Conservation (phyloP, 2,797 vertebrate genomes). For the Pangasius krempfi region DNA sequence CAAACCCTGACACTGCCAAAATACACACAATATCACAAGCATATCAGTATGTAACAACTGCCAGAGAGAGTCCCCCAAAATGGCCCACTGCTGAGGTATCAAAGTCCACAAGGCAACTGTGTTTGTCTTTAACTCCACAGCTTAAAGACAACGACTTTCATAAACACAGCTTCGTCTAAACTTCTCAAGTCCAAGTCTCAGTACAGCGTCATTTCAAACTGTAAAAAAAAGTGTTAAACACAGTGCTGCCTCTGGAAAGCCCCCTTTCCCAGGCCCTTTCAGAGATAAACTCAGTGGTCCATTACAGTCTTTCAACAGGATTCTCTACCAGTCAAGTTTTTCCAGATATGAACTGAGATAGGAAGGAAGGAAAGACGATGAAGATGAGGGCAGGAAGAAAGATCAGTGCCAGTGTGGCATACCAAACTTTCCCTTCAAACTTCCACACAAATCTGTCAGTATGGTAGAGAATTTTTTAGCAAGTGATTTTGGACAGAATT, state of each 20-base stretch:
- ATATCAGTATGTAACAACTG: constrained; percentile 31
- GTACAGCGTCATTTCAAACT: not conserved
- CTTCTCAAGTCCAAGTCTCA: not conserved
- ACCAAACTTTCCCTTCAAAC: not conserved
- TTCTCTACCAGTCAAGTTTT: constrained; percentile 20
- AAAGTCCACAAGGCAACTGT: constrained; percentile 24
- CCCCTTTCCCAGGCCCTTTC: constrained; percentile 41
- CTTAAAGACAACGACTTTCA: not conserved
- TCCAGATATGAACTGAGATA: constrained; percentile 29
- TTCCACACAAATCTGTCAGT: not conserved
- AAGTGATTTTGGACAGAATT: not conserved
- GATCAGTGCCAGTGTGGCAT: constrained; percentile 15
- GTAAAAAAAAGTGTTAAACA: not conserved
- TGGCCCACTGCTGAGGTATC: constrained; percentile 25
- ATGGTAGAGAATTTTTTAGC: not conserved
- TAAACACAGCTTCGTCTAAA: not conserved
- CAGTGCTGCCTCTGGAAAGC: not conserved
- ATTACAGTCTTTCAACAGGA: not conserved
- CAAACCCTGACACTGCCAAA: constrained; percentile 47
- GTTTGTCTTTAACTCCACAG: constrained; percentile 14
- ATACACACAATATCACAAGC: constrained; percentile 37
- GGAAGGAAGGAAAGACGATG: constrained; percentile 39
- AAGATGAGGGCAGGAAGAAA: constrained; percentile 18
- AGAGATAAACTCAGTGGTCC: not conserved
- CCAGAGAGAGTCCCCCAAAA: constrained; percentile 28